phyloP scores from a whole-genome alignment of 1,140 invertebrate genomes.

The Danaus plexippus region DNA sequence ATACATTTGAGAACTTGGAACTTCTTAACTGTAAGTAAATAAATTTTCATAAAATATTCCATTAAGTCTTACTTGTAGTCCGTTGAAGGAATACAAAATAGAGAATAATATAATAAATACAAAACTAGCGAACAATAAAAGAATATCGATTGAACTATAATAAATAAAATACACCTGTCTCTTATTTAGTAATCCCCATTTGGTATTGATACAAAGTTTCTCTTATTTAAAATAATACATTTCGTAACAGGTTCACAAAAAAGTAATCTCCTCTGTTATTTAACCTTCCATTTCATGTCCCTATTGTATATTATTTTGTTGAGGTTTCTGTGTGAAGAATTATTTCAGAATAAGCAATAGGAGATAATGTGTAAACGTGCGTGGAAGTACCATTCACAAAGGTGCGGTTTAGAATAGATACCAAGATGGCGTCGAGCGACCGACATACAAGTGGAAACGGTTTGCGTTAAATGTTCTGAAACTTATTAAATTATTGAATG shows the following conservation, averaged over 20 bases:
- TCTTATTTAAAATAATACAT: neutral
- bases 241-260: neutral
- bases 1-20: too few relatives aligned
- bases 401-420: conserved; percentile 18
- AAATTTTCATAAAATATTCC: too few relatives aligned
- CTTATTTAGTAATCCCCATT: neutral
- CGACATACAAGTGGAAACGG: conserved; percentile 10
- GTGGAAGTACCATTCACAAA: conserved; percentile 12
- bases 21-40: too few relatives aligned
- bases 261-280: neutral
- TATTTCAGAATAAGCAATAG: conserved; percentile 3
- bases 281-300: conserved; percentile 1
- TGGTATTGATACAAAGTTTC: conserved; percentile 1
- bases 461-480: neutral
- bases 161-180: neutral
- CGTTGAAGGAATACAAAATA: too few relatives aligned
- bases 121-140: too few relatives aligned
- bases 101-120: too few relatives aligned
- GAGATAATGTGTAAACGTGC: conserved; percentile 10
- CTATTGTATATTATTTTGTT: too few relatives aligned
- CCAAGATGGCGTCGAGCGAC: conserved; percentile 19
- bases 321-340: too few relatives aligned
- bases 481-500: neutral
- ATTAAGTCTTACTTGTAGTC: too few relatives aligned
- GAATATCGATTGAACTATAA: too few relatives aligned